Evolutionary conservation across 2,888 invertebrate genomes (phyloP).

Genomic region (Plutella xylostella): DNA sequence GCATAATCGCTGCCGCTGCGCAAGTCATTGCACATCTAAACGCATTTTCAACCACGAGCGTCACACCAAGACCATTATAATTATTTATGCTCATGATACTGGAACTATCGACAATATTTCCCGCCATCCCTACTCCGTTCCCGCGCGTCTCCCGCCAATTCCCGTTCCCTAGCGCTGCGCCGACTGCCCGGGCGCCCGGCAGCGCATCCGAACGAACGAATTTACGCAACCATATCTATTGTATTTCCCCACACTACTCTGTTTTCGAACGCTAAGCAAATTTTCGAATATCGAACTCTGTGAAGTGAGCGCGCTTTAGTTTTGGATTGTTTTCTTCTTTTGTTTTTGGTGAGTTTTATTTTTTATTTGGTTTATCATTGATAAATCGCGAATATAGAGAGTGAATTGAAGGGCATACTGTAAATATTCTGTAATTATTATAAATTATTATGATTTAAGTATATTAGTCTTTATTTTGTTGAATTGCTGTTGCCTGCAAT

Average conservation of each 20-base stretch:
- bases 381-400: too few species aligned
- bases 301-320: constrained; percentile 3
- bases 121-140: constrained; percentile 1
- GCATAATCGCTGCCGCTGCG: too few species aligned
- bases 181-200: constrained; percentile 41
- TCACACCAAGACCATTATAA: too few species aligned
- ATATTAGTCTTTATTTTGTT: too few species aligned
- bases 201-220: constrained; percentile 65
- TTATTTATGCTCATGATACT: too few species aligned
- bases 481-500: too few species aligned
- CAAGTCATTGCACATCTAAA: too few species aligned
- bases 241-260: constrained; percentile 30
- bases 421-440: too few species aligned
- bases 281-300: neutral
- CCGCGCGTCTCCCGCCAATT: neutral
- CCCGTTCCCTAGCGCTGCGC: constrained; percentile 14
- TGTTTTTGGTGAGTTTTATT: neutral
- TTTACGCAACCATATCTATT: constrained; percentile 29
- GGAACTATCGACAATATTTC: neutral
- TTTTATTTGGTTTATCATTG: too few species aligned
- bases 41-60: too few species aligned
- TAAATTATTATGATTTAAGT: too few species aligned
- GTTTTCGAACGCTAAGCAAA: constrained; percentile 29
- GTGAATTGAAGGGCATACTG: too few species aligned
- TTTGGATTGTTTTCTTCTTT: constrained; percentile 1